These are phyloP conservation scores for Elymnias hypermnestra DNA, from an alignment of 1,140 invertebrate genomes.

Conservation along the genomic window DNA sequence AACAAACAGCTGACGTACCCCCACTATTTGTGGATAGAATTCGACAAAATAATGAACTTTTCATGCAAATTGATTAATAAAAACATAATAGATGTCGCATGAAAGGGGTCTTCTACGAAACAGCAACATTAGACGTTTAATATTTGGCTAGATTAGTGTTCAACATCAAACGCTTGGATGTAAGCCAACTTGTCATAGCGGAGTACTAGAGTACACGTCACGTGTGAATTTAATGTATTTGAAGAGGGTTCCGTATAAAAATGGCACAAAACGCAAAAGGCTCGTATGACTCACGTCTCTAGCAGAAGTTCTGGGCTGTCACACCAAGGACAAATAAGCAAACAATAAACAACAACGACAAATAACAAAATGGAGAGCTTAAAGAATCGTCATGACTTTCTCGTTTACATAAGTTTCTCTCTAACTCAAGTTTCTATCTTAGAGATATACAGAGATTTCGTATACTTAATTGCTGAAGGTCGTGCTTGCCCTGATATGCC, in stretches of 20 bases:
- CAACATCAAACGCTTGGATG: conserved; percentile 33
- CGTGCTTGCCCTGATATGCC: too few species aligned
- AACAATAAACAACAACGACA: too few species aligned
- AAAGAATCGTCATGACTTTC: too few species aligned
- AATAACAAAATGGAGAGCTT: too few species aligned
- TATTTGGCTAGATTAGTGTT: conserved; percentile 20
- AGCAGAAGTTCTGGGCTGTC: too few species aligned
- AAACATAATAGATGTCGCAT: conserved; percentile 1
- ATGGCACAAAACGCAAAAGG: too few species aligned
- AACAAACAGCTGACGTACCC: neutral
- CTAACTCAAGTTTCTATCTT: too few species aligned
- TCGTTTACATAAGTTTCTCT: too few species aligned
- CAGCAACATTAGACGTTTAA: conserved; percentile 10
- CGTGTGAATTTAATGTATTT: neutral
- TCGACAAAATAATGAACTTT: conserved; percentile 1
- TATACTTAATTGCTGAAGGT: too few species aligned
- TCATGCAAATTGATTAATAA: conserved; percentile 1
- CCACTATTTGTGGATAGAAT: neutral
- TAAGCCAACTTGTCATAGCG: conserved; percentile 20
- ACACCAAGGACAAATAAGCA: too few species aligned
- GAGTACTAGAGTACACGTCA: neutral
- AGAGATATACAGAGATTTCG: too few species aligned
- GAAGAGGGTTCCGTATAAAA: conserved; percentile 1
- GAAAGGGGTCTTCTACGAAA: conserved; percentile 12
- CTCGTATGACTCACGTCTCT: too few species aligned